A percentile compares a stretch with the other conserved stretches of the same genome.
Evolutionary conservation across 2,797 vertebrate genomes (phyloP).

Genomic region (Phoebastria nigripes): DNA sequence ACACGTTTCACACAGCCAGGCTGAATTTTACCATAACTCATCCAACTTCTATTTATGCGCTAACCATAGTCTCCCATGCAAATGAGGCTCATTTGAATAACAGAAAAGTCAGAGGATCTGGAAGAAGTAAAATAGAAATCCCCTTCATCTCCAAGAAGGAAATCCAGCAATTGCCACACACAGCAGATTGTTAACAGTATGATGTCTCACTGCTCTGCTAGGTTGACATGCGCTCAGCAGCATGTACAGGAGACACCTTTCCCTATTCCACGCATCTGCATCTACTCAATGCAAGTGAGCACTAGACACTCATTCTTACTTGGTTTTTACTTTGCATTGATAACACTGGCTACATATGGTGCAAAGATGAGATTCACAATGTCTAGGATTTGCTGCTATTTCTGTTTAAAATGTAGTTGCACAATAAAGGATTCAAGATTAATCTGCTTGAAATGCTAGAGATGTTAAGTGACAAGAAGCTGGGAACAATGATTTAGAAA

Average conservation of each 20-base stretch:
- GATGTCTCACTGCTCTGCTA: not conserved
- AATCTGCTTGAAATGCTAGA: slow-evolving; percentile 26
- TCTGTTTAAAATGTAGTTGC: slow-evolving; percentile 21
- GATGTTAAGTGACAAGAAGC: slow-evolving; percentile 41
- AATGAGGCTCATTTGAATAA: not conserved
- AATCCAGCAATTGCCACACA: not conserved
- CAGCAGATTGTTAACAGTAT: not conserved
- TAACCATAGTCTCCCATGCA: not conserved
- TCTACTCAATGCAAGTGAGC: not conserved
- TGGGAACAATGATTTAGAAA: slow-evolving; percentile 37
- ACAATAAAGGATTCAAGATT: slow-evolving; percentile 9
- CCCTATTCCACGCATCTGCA: not conserved
- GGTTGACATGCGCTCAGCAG: not conserved
- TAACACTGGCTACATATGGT: not conserved
- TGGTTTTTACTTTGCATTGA: not conserved
- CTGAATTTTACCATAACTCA: not conserved
- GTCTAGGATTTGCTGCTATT: not conserved
- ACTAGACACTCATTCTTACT: not conserved
- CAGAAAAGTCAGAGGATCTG: not conserved
- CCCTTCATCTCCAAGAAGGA: not conserved
- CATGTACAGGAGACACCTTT: not conserved
- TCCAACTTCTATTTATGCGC: not conserved
- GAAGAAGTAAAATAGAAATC: not conserved
- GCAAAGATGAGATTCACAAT: not conserved
- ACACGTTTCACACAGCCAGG: not conserved